Evolutionary conservation across 2,888 invertebrate genomes (phyloP).

Genomic region (Drosophila nr. perissopoda): DNA sequence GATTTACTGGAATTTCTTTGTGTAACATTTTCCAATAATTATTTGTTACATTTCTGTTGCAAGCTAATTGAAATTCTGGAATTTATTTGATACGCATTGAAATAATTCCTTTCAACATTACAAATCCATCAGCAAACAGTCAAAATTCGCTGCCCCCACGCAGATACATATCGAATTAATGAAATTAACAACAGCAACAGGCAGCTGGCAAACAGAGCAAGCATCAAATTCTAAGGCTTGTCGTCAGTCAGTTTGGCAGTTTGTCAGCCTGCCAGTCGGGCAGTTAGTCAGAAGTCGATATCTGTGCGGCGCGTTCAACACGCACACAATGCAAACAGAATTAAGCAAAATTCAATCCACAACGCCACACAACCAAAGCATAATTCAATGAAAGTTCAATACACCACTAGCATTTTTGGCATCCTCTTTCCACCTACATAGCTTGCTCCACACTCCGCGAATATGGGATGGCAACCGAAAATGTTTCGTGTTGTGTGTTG

Average conservation of each 20-base stretch:
- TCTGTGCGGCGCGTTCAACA: constrained; percentile 24
- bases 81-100: constrained; percentile 5
- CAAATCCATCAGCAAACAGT: background rate
- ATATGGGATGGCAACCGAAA: constrained; percentile 16
- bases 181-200: constrained; percentile 40
- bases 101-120: constrained; percentile 1
- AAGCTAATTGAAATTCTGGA: constrained; percentile 30
- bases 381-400: constrained; percentile 59
- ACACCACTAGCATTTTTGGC: constrained; percentile 10
- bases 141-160: constrained; percentile 8
- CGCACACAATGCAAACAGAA: constrained; percentile 54
- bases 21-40: background rate
- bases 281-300: constrained; percentile 13
- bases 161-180: constrained; percentile 28
- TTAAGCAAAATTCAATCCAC: constrained; percentile 44
- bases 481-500: constrained; percentile 30
- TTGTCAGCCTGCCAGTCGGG: constrained; percentile 2
- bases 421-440: background rate
- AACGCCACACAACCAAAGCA: constrained; percentile 36
- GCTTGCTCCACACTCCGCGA: constrained; percentile 3
- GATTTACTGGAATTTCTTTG: constrained; percentile 6
- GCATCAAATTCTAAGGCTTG: constrained; percentile 18
- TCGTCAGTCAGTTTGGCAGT: constrained; percentile 5
- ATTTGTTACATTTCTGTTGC: background rate
- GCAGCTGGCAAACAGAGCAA: constrained; percentile 12